Base-by-base conservation (phyloP, 2,797 vertebrate species). In the Gila robusta region DNA sequence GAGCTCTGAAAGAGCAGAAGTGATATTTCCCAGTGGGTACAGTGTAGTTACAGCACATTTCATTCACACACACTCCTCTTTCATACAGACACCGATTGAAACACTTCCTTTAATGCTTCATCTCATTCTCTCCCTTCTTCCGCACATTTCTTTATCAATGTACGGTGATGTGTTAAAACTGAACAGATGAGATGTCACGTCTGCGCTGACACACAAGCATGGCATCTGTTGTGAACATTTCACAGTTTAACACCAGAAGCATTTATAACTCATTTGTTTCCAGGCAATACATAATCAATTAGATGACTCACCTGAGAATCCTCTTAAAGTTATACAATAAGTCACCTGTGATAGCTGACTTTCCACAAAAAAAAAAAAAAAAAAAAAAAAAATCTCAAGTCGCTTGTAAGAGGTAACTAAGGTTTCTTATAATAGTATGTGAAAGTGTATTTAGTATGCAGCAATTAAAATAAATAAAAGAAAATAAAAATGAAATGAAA, bases 191-290 rank as follows among this genome's bases (percentile, higher is more conserved):
- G 28, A 54, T 26, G 32, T 69, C 79, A 54, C 16, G 16, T 49
- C 44, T 66, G 35, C 16, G 8, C 59, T 76, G 59, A 67, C 59
- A 37, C 28, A 3, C 5, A 62, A 47, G 39, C 16, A 6, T 52
- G 16, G 16, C 37, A 14, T 59, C 67, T 73, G 70, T 47, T 26
- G 62, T 76, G 12, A 79, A 79, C 54, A 81, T 87, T 87, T 87
- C 44, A 81, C 54, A 23, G 26, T 86, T 64, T 85, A 70, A 87
- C 44, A 28, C 21, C 8, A 32, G 56, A 35, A 47, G 72, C 52
- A n/a, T 84, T 41, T 21, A 64, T 44, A 72, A 23, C 67, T 56
- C 49, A 35, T 79, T 78, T 28, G 39, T 72, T 23, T 52, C 10
- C 79, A 49, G n/a, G 1, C n/a, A 23, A 81, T 74, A 41, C 83